phyloP scores from a whole-genome alignment of 2,888 invertebrate genomes.

The Luperina testacea region DNA sequence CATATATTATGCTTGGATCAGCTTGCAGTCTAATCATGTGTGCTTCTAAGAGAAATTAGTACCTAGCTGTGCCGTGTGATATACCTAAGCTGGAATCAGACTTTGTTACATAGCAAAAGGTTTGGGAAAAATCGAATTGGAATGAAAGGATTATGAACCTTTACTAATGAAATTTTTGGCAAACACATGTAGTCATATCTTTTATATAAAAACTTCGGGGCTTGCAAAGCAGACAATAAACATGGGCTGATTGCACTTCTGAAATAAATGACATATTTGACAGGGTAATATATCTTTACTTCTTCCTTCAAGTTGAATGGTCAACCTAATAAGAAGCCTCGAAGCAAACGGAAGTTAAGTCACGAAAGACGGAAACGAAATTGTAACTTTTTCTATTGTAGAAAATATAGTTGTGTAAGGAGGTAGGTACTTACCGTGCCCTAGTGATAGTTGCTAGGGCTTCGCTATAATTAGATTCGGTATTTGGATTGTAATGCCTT shows the following conservation, averaged over 20 bases:
- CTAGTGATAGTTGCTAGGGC: conserved; percentile 67
- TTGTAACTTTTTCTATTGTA: conserved; percentile 80
- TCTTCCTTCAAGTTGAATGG: conserved; percentile 47
- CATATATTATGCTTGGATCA: no score
- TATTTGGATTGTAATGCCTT: conserved; percentile 47
- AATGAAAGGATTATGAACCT: no score
- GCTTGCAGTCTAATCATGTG: not conserved
- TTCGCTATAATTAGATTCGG: conserved; percentile 73
- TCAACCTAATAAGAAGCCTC: conserved; percentile 69
- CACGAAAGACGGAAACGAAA: conserved; percentile 82
- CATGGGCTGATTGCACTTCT: no score
- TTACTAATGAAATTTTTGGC: not conserved
- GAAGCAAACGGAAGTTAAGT: conserved; percentile 79
- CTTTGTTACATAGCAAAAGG: not conserved
- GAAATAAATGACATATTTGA: not conserved
- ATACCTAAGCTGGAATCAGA: not conserved
- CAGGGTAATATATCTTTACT: no score
- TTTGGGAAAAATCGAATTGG: not conserved
- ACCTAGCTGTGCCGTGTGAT: not conserved
- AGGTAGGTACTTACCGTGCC: conserved; percentile 29
- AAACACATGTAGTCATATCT: not conserved
- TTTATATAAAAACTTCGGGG: no score
- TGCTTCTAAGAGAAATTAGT: not conserved
- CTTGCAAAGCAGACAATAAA: not conserved
- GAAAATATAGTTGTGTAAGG: conserved; percentile 45